These are phyloP conservation scores for Tiaroga cobitis DNA, from an alignment of 2,797 vertebrate species.

Conservation along the genomic window DNA sequence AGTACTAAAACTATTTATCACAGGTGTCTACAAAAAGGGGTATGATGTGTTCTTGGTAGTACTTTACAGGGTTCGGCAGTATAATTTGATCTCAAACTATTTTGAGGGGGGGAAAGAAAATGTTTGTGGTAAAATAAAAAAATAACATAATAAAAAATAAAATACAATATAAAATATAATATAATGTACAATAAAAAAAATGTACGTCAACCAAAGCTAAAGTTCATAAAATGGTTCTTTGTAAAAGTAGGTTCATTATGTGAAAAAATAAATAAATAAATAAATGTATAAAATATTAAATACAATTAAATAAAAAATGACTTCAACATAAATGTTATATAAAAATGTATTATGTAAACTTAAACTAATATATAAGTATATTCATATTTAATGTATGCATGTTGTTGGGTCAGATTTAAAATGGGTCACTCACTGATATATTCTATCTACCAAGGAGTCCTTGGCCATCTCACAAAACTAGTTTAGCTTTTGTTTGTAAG, in stretches of 20 bases:
- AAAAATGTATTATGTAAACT: not conserved
- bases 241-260: not conserved
- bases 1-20: not conserved
- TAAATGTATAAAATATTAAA: not conserved
- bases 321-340: not conserved
- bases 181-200: too few species aligned
- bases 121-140: not conserved
- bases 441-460: not conserved
- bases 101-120: not conserved
- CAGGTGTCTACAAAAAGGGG: too few species aligned
- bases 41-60: not conserved
- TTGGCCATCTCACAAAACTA: not conserved
- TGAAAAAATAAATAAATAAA: not conserved
- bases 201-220: not conserved
- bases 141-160: too few species aligned
- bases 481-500: not conserved
- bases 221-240: not conserved
- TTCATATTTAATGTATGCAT: not conserved
- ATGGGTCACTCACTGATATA: not conserved
- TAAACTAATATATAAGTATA: not conserved
- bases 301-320: too few species aligned
- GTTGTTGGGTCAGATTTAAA: not conserved
- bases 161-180: too few species aligned
- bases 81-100: not conserved
- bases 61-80: not conserved